Conservation (phyloP, 2,888 invertebrate species). For the Busseola fusca region DNA sequence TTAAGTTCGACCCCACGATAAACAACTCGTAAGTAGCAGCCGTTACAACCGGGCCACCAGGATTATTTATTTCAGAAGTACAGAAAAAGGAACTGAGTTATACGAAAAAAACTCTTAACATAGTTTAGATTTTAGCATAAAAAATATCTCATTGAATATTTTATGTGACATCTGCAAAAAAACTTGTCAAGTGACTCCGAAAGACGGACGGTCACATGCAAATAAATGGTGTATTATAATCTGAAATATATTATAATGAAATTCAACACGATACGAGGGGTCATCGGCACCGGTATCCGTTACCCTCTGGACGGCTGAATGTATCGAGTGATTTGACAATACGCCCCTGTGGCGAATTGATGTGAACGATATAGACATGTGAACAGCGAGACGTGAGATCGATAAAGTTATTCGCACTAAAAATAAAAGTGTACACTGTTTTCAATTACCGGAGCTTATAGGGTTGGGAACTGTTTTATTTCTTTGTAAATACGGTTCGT, state of each 20-base stretch:
- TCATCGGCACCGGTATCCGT: conserved; percentile 60
- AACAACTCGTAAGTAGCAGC: neutral
- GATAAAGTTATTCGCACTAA: conserved; percentile 46
- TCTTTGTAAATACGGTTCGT: neutral
- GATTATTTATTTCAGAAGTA: neutral
- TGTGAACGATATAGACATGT: conserved; percentile 57
- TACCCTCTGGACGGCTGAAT: conserved; percentile 49
- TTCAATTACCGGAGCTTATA: conserved; percentile 40
- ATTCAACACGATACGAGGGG: conserved; percentile 58
- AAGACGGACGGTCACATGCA: conserved; percentile 44
- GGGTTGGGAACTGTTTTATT: conserved; percentile 11
- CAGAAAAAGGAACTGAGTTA: neutral
- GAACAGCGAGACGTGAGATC: conserved; percentile 55
- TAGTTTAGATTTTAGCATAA: conserved; percentile 8
- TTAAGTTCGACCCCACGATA: too few relatives aligned
- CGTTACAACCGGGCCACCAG: neutral
- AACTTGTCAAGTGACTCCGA: conserved; percentile 39
- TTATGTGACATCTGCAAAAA: conserved; percentile 42
- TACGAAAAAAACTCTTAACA: neutral
- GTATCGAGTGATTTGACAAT: conserved; percentile 59
- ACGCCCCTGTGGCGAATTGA: conserved; percentile 48
- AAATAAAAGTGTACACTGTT: conserved; percentile 44
- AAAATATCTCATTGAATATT: conserved; percentile 35
- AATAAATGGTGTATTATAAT: conserved; percentile 54
- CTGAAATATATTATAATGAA: conserved; percentile 58